Base-by-base conservation (phyloP, 2,113 vertebrate species). In the Loxodonta africana region DNA sequence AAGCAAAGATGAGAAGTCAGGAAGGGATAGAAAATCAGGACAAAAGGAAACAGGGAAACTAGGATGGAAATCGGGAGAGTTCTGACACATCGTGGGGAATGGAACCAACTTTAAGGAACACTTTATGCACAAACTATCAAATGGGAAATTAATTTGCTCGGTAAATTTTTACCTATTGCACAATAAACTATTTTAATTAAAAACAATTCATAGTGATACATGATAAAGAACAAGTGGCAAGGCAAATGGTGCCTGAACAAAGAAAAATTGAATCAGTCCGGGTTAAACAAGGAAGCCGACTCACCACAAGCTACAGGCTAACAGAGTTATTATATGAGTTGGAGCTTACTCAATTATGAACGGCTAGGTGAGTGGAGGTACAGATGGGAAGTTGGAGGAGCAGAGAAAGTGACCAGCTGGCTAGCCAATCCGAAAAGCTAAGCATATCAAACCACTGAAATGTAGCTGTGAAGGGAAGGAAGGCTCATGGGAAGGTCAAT, bases 201-300 rank as follows among this genome's bases (percentile, higher is more conserved):
- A 48, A 48, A 48, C 48, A 48, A 48, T 51, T n/a, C 33, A 48
- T 62, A 78, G 44, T 88, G 90, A 95, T 85, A 77, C 25, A 78
- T 91, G 48, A 86, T 41, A 95, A 88, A 91, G 5, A 65, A 88
- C 11, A 95, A 83, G 60, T 57, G 37, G 30, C 46, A 88, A 94
- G 87, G 44, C 4, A 92, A 94, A 89, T 37, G 21, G 4, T 44
- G 69, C 25, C 53, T 69, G 41, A 95, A 88, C 60, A 84, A 69
- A 33, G 17, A 88, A 95, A 51, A 85, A 91, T 20, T 67, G 20
- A 76, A 90, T 73, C 37, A 84, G 44, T 86, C 46, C 65, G 17
- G 4, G 37, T 89, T 88, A 60, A 69, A 53, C 17, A 7, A 60
- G 44, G 28, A 88, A 94, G 28, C 78, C 69, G 21, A 89, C 4